phyloP scores from a whole-genome alignment of 2,113 vertebrate genomes.

The Myotis davidii region DNA sequence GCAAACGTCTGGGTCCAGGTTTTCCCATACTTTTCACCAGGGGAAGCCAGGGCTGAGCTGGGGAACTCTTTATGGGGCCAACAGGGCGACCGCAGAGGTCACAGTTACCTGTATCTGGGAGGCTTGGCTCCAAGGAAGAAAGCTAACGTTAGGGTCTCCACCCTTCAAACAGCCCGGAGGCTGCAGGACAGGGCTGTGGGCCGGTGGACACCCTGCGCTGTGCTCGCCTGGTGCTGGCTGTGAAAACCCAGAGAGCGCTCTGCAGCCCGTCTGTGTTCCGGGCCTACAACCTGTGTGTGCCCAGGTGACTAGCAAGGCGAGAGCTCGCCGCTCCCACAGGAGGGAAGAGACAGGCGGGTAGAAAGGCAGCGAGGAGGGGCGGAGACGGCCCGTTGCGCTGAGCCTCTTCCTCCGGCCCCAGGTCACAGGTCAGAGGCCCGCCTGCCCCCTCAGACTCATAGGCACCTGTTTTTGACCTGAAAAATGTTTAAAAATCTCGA shows the following conservation, averaged over 20 bases:
- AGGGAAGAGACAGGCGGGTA: no score
- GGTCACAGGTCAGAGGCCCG: not conserved
- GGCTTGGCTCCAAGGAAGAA: not conserved
- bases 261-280: not conserved
- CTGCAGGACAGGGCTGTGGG: fast-evolving
- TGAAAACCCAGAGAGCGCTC: fast-evolving
- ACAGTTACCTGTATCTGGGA: not conserved
- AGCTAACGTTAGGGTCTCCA: fast-evolving
- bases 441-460: not conserved
- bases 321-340: fast-evolving
- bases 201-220: not conserved
- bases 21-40: not conserved
- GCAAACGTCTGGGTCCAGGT: not conserved
- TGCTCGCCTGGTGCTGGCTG: fast-evolving
- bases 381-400: fast-evolving
- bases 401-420: no score
- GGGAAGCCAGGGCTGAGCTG: not conserved
- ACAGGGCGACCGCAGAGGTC: no score
- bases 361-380: not conserved
- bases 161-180: not conserved
- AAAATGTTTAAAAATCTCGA: not conserved
- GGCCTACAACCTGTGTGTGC: no score
- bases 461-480: not conserved
- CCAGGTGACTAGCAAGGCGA: not conserved
- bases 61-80: not conserved